Evolutionary conservation across 1,140 invertebrate species (phyloP), one percentile per base, ranked within the genome.

Genomic region (Ips typographus): DNA sequence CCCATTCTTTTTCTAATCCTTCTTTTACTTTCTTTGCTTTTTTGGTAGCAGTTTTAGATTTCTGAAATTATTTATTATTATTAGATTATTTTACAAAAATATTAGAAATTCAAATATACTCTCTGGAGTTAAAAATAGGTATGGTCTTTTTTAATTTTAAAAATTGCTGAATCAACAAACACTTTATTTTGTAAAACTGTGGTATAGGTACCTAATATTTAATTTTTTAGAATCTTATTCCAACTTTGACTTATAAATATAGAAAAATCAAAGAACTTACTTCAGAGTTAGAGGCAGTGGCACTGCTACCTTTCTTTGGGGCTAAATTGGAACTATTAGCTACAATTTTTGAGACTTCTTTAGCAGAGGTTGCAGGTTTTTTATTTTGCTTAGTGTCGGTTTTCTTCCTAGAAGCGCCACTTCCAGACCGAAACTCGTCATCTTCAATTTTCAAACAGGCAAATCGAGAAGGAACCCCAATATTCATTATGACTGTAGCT

Each of bases 401-500:
- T 8, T 70, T 72, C 80, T 84, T 70, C 38, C 68, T 77, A 71
- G 72, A 80, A 81, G 75, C 81, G 77, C 77, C 40, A 42, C 73
- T 53, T 37, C 57, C 49, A 22, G 72, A 62, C 8, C 77, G 71
- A 69, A 80, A 78, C 64, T 87, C 86, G 68, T 87, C 85, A 72
- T 86, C 86, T 73, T 87, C 86, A 40, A 86, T 82, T 77, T 84
- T 84, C 38, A 88, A 79, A 56, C 85, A 85, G 65, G 86, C 84
- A 78, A 88, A 88, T 55, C 86, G 80, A 42, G 87, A 88, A 72
- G 85, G 84, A 60, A 86, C 84, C 47, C 84, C 81, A 63, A 85
- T 79, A 77, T 71, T 43, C 69, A 71, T 71, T 36, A 22, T 22
- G 22, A 22, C 22, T 22, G 22, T 22, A 22, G 22, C 0, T 22